A percentile compares a stretch with the other conserved stretches of the same genome.
These are phyloP conservation scores for Orientallactaga sibirica DNA, from an alignment of 2,797 vertebrate species.

Conservation along the genomic window DNA sequence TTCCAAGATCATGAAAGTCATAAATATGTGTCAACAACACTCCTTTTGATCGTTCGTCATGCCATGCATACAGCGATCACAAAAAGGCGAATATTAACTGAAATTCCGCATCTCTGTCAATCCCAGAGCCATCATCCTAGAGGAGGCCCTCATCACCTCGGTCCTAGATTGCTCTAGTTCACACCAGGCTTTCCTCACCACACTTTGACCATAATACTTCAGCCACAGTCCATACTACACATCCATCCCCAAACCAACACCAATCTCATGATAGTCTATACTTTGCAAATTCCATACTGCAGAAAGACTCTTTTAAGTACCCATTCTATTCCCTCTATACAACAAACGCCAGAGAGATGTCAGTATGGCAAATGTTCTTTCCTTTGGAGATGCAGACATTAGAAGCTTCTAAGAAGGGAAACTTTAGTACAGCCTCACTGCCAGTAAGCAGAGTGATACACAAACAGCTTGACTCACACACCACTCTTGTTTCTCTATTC, in stretches of 20 bases:
- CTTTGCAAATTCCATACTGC: constrained; percentile 10
- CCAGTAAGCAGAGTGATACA: constrained; percentile 1
- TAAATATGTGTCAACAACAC: not conserved
- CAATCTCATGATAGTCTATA: constrained; percentile 26
- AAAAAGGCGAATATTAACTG: constrained; percentile 18
- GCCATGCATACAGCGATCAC: not conserved
- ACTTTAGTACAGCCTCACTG: not conserved
- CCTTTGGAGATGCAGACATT: constrained; percentile 5
- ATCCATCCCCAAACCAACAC: not conserved
- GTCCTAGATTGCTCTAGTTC: not conserved
- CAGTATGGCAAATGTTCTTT: not conserved
- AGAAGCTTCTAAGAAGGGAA: not conserved
- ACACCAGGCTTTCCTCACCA: not conserved
- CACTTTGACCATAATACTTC: constrained; percentile 17
- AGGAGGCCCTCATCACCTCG: not conserved
- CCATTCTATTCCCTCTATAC: constrained; percentile 24
- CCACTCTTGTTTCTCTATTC: not conserved
- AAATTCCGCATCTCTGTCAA: not conserved
- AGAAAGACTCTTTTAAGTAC: constrained; percentile 43
- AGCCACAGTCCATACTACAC: not conserved
- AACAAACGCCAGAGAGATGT: constrained; percentile 33
- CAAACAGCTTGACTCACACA: not conserved
- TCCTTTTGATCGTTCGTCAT: not conserved
- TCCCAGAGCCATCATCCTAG: not conserved
- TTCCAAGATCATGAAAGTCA: constrained; percentile 32